phyloP scores from a whole-genome alignment of 2,113 vertebrate genomes.

The Corythornis madagascariensis region DNA sequence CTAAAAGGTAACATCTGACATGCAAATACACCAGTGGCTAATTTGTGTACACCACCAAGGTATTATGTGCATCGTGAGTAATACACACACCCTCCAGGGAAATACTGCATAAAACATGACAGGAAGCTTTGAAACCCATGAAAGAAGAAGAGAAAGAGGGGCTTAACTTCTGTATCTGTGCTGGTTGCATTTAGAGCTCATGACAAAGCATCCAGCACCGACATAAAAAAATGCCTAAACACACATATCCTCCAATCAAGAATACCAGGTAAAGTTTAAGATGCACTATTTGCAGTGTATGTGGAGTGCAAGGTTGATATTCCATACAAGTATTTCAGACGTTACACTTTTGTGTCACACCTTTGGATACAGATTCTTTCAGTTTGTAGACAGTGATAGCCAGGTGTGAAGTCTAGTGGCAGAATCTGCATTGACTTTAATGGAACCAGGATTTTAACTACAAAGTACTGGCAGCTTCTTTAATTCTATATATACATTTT shows the following conservation, averaged over 20 bases:
- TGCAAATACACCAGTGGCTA: background rate
- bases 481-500: background rate
- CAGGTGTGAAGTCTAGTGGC: background rate
- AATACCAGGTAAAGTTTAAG: background rate
- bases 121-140: background rate
- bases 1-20: background rate
- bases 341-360: background rate
- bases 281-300: fast-evolving
- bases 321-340: background rate
- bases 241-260: background rate
- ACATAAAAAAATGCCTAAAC: background rate
- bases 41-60: background rate
- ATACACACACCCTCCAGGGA: background rate
- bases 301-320: background rate
- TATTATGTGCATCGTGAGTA: background rate
- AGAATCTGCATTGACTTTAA: background rate
- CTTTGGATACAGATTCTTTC: background rate
- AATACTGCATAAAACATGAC: background rate
- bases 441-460: background rate
- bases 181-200: background rate
- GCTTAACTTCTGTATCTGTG: background rate
- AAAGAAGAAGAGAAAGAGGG: background rate
- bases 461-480: background rate
- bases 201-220: background rate
- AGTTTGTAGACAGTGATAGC: background rate